A percentile compares a stretch with the other conserved stretches of the same genome.
Conservation (phyloP, 2,888 invertebrate species). For the Eucera pruinosa region DNA sequence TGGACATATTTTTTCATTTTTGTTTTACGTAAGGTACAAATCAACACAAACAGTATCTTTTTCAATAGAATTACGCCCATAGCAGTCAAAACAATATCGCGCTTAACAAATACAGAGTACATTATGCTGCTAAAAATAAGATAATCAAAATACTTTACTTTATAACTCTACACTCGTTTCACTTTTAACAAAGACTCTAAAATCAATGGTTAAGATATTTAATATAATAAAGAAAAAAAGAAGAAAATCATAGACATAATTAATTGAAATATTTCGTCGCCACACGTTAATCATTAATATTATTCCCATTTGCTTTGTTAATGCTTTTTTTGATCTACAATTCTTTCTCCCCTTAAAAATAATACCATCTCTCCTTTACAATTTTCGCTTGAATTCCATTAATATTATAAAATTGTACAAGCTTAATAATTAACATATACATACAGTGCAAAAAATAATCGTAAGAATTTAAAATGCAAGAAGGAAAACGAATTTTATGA, state of each 20-base stretch:
- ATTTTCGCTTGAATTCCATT: slow-evolving; percentile 34
- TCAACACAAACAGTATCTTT: slow-evolving; percentile 36
- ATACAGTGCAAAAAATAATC: slow-evolving; percentile 44
- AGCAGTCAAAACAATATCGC: slow-evolving; percentile 56
- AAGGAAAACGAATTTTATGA: slow-evolving; percentile 30
- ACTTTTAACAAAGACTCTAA: slow-evolving; percentile 52
- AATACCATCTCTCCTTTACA: slow-evolving; percentile 24
- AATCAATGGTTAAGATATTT: slow-evolving; percentile 44
- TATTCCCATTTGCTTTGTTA: slow-evolving; percentile 17
- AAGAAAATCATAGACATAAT: slow-evolving; percentile 19
- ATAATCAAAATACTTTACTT: slow-evolving; percentile 70
- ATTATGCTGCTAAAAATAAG: slow-evolving; percentile 67
- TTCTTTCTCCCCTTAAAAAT: slow-evolving; percentile 36
- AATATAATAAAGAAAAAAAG: slow-evolving; percentile 23
- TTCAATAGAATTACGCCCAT: slow-evolving; percentile 52
- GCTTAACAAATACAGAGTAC: slow-evolving; percentile 53
- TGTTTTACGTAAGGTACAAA: slow-evolving; percentile 42
- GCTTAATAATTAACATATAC: slow-evolving; percentile 59
- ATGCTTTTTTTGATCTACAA: slow-evolving; percentile 39
- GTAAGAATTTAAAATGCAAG: slow-evolving; percentile 19
- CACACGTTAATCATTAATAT: slow-evolving; percentile 29
- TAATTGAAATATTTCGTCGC: slow-evolving; percentile 33
- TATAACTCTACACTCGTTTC: slow-evolving; percentile 70
- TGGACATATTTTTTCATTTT: slow-evolving; percentile 38
- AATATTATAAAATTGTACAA: slow-evolving; percentile 51